phyloP scores from a whole-genome alignment of 2,113 vertebrate species.

The Hassar affinis region DNA sequence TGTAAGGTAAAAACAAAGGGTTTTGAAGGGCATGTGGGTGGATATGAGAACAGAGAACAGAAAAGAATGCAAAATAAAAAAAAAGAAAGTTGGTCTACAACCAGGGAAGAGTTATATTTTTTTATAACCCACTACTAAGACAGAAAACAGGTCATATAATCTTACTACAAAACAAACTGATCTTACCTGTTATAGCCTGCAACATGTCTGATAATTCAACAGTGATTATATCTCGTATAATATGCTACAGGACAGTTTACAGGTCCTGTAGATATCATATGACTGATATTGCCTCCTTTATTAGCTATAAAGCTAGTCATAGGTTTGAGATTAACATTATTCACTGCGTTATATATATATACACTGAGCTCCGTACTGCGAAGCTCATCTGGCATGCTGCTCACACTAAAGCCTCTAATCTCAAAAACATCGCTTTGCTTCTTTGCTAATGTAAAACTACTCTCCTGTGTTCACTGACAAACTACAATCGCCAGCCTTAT shows the following conservation, averaged over 20 bases:
- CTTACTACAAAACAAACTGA: not conserved
- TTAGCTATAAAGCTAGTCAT: not conserved
- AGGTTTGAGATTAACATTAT: not conserved
- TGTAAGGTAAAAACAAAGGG: constrained; percentile 40
- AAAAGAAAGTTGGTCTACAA: not conserved
- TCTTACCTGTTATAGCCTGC: not conserved
- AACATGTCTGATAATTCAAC: not conserved
- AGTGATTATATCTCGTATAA: not conserved
- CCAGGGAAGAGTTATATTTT: not conserved
- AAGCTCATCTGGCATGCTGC: not conserved
- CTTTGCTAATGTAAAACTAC: not conserved
- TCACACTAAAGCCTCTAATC: constrained; percentile 23
- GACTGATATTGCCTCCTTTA: not conserved
- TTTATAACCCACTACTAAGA: not conserved
- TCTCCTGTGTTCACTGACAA: not conserved
- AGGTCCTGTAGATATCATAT: not conserved
- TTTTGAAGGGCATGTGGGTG: constrained; percentile 43
- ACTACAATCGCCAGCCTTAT: not conserved
- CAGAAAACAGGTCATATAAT: not conserved
- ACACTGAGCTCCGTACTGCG: not conserved
- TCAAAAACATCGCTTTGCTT: not conserved
- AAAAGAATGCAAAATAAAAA: not conserved
- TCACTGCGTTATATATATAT: not conserved
- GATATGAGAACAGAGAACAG: not conserved
- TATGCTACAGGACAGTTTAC: not conserved